A percentile compares a stretch with the other conserved stretches of the same genome.
phyloP scores from a whole-genome alignment of 30 jellyfish, hydroid and myxozoan species.

The Phacellophora camtschatica region DNA sequence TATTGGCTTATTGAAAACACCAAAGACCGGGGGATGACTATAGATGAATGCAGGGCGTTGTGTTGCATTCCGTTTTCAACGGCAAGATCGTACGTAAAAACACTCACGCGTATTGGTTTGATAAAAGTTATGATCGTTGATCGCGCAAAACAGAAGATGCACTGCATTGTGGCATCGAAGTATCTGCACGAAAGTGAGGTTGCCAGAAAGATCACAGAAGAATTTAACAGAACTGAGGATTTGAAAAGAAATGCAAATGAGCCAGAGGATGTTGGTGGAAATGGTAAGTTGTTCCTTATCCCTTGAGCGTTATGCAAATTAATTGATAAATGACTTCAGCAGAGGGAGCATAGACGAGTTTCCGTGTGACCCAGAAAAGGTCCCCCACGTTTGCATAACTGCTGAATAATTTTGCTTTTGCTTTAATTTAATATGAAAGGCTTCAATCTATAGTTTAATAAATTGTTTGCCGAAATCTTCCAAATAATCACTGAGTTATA shows the following conservation, averaged over 20 bases:
- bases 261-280: background rate
- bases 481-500: no score
- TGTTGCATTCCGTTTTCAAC: slow-evolving; percentile 61
- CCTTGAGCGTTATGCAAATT: no score
- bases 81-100: slow-evolving; percentile 67
- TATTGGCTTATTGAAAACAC: slow-evolving; percentile 54
- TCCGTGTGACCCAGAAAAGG: no score
- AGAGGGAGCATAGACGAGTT: no score
- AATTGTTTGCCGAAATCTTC: no score
- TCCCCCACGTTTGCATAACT: no score
- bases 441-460: no score
- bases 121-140: slow-evolving; percentile 29
- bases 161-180: slow-evolving; percentile 22
- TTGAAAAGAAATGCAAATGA: background rate
- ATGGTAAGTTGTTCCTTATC: background rate
- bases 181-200: slow-evolving; percentile 52
- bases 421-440: no score
- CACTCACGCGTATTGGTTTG: slow-evolving; percentile 17
- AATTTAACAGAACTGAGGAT: slow-evolving; percentile 14
- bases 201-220: slow-evolving; percentile 29
- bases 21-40: slow-evolving; percentile 55
- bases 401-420: no score
- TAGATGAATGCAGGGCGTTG: slow-evolving; percentile 53
- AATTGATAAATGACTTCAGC: no score
- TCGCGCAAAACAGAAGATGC: slow-evolving; percentile 49